Evolutionary conservation across 2,888 invertebrate genomes (phyloP).

Genomic region (Andrena chrysosceles): DNA sequence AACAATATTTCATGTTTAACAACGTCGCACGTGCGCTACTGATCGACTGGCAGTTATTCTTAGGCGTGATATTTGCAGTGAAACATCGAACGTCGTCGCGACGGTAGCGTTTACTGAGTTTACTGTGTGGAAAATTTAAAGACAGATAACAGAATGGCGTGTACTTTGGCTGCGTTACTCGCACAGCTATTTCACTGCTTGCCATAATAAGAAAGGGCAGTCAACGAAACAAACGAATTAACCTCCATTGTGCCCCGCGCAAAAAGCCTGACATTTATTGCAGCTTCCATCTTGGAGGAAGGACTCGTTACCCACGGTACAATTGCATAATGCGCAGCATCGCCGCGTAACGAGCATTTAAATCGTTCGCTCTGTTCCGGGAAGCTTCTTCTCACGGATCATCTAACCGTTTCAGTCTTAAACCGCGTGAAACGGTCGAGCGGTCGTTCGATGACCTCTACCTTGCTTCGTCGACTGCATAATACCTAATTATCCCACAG

Average conservation of each 20-base stretch:
- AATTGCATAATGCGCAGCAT: slow-evolving; percentile 16
- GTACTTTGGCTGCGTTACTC: background rate
- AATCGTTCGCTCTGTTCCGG: slow-evolving; percentile 30
- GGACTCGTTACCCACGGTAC: slow-evolving; percentile 12
- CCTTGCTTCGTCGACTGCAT: slow-evolving; percentile 17
- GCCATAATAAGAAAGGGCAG: slow-evolving; percentile 22
- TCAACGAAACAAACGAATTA: slow-evolving; percentile 49
- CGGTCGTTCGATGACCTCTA: slow-evolving; percentile 41
- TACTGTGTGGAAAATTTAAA: background rate
- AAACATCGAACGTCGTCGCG: background rate
- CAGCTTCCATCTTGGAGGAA: slow-evolving; percentile 1
- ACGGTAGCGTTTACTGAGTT: background rate
- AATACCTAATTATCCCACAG: slow-evolving; percentile 14
- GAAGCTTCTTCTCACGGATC: slow-evolving; percentile 50
- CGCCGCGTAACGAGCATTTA: slow-evolving; percentile 34
- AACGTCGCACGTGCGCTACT: background rate
- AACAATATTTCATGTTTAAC: slow-evolving; percentile 19
- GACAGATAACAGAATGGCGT: background rate
- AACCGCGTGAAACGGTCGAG: slow-evolving; percentile 13
- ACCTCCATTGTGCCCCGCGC: slow-evolving; percentile 41
- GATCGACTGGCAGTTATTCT: background rate
- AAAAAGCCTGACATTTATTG: slow-evolving; percentile 16
- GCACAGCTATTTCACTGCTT: slow-evolving; percentile 25
- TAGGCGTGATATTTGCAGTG: background rate
- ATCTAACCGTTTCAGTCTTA: slow-evolving; percentile 27